A percentile compares a stretch with the other conserved stretches of the same genome.
These are phyloP conservation scores for Hemiscyllium ocellatum DNA, from an alignment of 2,113 vertebrate species.

Conservation along the genomic window DNA sequence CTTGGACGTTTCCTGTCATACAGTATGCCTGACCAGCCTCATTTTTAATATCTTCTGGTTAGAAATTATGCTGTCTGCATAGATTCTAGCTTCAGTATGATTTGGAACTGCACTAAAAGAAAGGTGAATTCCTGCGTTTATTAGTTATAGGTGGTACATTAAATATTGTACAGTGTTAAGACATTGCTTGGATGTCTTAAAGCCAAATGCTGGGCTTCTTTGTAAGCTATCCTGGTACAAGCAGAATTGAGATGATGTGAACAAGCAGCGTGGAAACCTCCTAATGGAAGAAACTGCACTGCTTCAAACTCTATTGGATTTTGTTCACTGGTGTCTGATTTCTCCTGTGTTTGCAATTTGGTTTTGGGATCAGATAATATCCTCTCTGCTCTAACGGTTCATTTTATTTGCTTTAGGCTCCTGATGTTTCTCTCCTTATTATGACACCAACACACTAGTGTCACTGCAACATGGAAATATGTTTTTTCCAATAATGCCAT, in stretches of 20 bases:
- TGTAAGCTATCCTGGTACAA: not conserved
- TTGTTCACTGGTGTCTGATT: constrained; percentile 32
- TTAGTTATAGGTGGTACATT: not conserved
- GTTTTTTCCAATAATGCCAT: not conserved
- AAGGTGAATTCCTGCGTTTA: not conserved
- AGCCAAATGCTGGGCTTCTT: not conserved
- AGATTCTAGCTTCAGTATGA: not conserved
- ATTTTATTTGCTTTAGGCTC: not conserved
- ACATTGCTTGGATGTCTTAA: not conserved
- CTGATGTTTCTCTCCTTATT: not conserved
- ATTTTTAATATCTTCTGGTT: constrained; percentile 17
- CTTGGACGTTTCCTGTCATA: not conserved
- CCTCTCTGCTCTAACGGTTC: not conserved
- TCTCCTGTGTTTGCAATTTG: not conserved
- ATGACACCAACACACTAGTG: not conserved
- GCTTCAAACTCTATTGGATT: not conserved
- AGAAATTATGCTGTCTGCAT: not conserved
- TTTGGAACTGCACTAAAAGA: not conserved
- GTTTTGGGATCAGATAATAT: constrained; percentile 18
- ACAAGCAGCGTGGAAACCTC: not conserved
- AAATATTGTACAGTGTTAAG: not conserved
- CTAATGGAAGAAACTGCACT: not conserved
- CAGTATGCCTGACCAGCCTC: not conserved
- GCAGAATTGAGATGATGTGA: not conserved
- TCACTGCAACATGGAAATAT: not conserved